Percentiles rank a stretch among this genome's conserved stretches.
These are phyloP conservation scores for Phasia obesa DNA, from an alignment of 2,888 invertebrate species.

Conservation along the genomic window DNA sequence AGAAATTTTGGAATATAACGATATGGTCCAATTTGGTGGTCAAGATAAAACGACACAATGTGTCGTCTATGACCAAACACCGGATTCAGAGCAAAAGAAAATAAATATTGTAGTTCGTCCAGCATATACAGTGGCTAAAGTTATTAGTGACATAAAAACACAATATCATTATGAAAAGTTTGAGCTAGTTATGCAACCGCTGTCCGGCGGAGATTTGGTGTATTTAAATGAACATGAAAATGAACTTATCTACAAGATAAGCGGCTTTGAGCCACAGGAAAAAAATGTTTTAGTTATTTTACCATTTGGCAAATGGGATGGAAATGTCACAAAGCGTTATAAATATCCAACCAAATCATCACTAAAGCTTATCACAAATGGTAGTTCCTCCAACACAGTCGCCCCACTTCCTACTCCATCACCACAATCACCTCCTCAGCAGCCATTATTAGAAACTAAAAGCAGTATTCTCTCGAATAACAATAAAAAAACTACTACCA, in stretches of 20 bases:
- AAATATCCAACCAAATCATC: slow-evolving; percentile 72
- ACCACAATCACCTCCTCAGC: slow-evolving; percentile 36
- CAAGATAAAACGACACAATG: slow-evolving; percentile 78
- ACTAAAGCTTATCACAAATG: slow-evolving; percentile 69
- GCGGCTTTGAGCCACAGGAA: slow-evolving; percentile 77
- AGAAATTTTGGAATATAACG: slow-evolving; percentile 71
- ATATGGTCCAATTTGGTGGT: slow-evolving; percentile 75
- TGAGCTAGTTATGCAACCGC: slow-evolving; percentile 80
- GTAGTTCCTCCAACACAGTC: slow-evolving; percentile 52
- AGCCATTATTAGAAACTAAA: slow-evolving; percentile 49
- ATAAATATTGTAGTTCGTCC: slow-evolving; percentile 80
- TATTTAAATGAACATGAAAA: slow-evolving; percentile 78
- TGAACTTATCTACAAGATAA: slow-evolving; percentile 76
- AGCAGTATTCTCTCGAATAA: slow-evolving; percentile 28
- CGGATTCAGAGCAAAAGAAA: slow-evolving; percentile 80
- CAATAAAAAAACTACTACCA: slow-evolving; percentile 62
- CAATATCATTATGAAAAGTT: slow-evolving; percentile 80
- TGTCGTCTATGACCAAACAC: slow-evolving; percentile 81
- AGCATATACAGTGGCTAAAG: slow-evolving; percentile 78
- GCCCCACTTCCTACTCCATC: slow-evolving; percentile 65
- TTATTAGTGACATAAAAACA: slow-evolving; percentile 79
- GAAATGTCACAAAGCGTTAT: slow-evolving; percentile 77
- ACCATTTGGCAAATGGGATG: slow-evolving; percentile 78
- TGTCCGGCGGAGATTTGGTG: slow-evolving; percentile 76
- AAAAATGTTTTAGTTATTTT: slow-evolving; percentile 79